These are phyloP conservation scores for Lytechinus pictus DNA, from an alignment of 35 echinoderm and acorn worm genomes.

Conservation along the genomic window DNA sequence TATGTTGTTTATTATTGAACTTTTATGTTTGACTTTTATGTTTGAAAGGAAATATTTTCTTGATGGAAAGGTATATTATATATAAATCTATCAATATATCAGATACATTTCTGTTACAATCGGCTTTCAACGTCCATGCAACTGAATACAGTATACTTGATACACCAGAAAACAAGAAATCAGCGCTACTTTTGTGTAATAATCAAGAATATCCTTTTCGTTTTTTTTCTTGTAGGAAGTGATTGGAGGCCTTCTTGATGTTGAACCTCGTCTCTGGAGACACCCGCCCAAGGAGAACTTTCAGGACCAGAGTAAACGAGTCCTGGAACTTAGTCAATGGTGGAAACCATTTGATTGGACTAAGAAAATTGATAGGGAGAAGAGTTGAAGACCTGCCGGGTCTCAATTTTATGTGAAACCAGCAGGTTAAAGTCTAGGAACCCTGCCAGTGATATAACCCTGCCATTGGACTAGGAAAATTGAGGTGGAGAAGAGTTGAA, in stretches of 20 bases:
- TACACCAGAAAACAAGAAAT: too few relatives aligned
- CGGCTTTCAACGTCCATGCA: too few relatives aligned
- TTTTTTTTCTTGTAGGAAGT: slow-evolving; percentile 67
- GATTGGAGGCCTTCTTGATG: slow-evolving; percentile 85
- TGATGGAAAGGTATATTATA: too few relatives aligned
- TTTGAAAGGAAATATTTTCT: too few relatives aligned
- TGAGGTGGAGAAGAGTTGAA: slow-evolving; percentile 60
- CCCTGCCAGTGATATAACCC: slow-evolving; percentile 93
- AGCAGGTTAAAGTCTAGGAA: slow-evolving; percentile 52
- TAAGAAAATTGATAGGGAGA: slow-evolving; percentile 83
- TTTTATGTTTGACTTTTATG: too few relatives aligned
- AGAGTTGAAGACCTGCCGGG: slow-evolving; percentile 48
- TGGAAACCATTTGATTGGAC: slow-evolving; percentile 98
- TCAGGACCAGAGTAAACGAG: slow-evolving; percentile 78
- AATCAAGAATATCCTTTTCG: neutral
- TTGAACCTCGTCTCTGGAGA: slow-evolving; percentile 89
- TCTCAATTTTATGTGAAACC: slow-evolving; percentile 75
- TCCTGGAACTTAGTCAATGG: slow-evolving; percentile 81
- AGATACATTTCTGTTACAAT: too few relatives aligned
- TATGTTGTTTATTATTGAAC: too few relatives aligned
- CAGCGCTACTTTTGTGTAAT: too few relatives aligned
- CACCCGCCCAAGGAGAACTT: slow-evolving; percentile 91
- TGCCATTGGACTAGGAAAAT: slow-evolving; percentile 94
- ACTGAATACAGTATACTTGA: too few relatives aligned
- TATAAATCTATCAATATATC: too few relatives aligned